phyloP scores from a whole-genome alignment of 2,797 vertebrate genomes.

The Danio kyathit region DNA sequence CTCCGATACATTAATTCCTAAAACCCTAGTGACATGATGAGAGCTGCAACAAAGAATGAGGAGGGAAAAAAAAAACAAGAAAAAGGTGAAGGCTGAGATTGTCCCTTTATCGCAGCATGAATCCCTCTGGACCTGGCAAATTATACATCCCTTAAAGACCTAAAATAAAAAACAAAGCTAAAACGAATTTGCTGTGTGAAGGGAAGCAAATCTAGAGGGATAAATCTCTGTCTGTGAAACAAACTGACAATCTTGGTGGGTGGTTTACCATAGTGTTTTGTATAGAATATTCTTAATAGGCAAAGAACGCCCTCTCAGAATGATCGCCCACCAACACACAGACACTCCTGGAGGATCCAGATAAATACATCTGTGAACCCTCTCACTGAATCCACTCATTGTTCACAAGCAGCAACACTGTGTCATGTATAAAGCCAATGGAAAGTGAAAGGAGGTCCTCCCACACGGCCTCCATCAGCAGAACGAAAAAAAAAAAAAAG shows the following conservation, averaged over 20 bases:
- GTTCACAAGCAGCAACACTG: conserved; percentile 38
- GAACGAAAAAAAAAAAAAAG: conserved; percentile 9
- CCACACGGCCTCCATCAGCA: conserved; percentile 41
- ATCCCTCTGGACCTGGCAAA: conserved; percentile 30
- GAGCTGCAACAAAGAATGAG: not conserved
- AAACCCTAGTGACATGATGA: not conserved
- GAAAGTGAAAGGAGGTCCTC: conserved; percentile 51
- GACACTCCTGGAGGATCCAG: conserved; percentile 38
- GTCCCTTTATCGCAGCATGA: conserved; percentile 12
- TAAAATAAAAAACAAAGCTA: conserved; percentile 15
- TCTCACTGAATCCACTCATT: conserved; percentile 42
- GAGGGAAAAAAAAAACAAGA: not conserved
- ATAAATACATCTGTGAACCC: conserved; percentile 48
- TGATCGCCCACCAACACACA: conserved; percentile 39
- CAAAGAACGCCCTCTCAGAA: conserved; percentile 26
- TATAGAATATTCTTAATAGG: conserved; percentile 39
- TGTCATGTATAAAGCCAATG: conserved; percentile 43
- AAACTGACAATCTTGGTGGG: conserved; percentile 17
- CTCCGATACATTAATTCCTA: not conserved
- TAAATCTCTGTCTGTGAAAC: conserved; percentile 38
- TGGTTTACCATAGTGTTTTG: conserved; percentile 26
- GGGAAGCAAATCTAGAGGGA: conserved; percentile 36
- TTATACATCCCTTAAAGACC: not conserved
- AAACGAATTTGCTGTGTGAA: conserved; percentile 9
- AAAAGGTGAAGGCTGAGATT: not conserved